Percentiles rank a stretch among this genome's conserved stretches.
These are phyloP conservation scores for Parotia lawesii DNA, from an alignment of 2,113 vertebrate species.

Conservation along the genomic window DNA sequence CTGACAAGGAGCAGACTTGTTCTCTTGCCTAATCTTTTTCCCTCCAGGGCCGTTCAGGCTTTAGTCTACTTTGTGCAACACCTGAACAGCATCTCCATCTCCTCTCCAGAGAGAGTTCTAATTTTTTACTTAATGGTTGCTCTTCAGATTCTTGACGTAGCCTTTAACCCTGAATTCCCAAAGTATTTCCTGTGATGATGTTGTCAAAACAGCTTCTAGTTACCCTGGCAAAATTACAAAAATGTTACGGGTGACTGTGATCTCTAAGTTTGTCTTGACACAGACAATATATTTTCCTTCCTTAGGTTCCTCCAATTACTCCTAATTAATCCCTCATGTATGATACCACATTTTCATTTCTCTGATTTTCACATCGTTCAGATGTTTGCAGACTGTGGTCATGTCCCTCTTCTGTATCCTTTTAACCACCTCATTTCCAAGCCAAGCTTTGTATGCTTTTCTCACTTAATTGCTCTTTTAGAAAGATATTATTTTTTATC, in stretches of 20 bases:
- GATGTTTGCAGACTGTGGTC: not conserved
- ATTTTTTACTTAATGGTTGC: not conserved
- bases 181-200: slow-evolving; percentile 12
- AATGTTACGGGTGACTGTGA: not conserved
- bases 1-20: not conserved
- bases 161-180: not conserved
- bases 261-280: not conserved
- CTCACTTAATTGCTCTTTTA: not conserved
- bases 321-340: slow-evolving; percentile 1
- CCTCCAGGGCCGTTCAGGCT: not conserved
- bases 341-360: not conserved
- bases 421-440: not conserved
- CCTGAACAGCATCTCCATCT: not conserved
- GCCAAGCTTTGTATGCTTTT: not conserved
- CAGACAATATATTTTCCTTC: not conserved
- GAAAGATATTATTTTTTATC: not conserved
- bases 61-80: not conserved
- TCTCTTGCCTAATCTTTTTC: not conserved
- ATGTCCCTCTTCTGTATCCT: not conserved
- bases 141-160: not conserved
- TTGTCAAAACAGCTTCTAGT: slow-evolving; percentile 13
- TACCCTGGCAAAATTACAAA: slow-evolving; percentile 5
- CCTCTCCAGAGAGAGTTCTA: not conserved
- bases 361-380: not conserved
- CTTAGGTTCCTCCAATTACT: slow-evolving; percentile 6